phyloP scores from a whole-genome alignment of 2,888 invertebrate species.

The Tipula lateralis region DNA sequence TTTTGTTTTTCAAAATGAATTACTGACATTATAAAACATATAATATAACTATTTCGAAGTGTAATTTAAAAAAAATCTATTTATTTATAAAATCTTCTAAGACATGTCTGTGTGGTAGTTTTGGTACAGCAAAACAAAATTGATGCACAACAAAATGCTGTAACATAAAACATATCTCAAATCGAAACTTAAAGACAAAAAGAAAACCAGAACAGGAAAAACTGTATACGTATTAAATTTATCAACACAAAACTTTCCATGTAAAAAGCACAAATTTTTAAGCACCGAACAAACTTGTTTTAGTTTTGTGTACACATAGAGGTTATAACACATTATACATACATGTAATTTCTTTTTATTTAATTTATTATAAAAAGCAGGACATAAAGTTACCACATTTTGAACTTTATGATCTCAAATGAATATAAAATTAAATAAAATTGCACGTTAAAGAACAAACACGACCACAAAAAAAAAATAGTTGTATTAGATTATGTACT shows the following conservation, averaged over 20 bases:
- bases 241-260: background rate
- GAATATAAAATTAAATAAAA: conserved; percentile 11
- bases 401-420: conserved; percentile 19
- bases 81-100: background rate
- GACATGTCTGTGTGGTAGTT: background rate
- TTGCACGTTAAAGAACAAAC: background rate
- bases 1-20: background rate
- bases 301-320: background rate
- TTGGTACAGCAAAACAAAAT: background rate
- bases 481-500: background rate
- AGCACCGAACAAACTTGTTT: background rate
- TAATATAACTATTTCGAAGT: background rate
- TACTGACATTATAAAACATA: background rate
- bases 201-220: background rate
- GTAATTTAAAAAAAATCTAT: background rate
- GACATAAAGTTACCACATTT: conserved; percentile 24
- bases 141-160: background rate
- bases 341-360: background rate
- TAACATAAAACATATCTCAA: background rate
- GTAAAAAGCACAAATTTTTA: background rate
- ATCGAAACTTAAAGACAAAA: background rate
- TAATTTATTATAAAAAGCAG: background rate
- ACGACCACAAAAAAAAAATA: background rate
- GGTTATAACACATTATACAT: background rate
- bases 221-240: background rate